These are phyloP conservation scores for Brachyalestes nurse DNA, from an alignment of 2,797 vertebrate genomes.

Conservation along the genomic window DNA sequence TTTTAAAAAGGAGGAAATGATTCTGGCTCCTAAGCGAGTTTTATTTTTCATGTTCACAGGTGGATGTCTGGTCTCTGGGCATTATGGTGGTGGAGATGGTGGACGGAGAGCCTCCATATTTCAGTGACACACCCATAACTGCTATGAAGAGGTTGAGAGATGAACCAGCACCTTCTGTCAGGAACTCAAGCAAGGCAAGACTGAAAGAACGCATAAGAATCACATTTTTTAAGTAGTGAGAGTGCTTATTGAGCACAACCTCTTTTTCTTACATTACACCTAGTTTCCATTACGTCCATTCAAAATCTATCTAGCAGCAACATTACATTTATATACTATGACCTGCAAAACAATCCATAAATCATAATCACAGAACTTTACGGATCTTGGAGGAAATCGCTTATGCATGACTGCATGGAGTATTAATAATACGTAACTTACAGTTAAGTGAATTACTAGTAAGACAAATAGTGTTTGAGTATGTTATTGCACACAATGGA, in stretches of 20 bases:
- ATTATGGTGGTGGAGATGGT: slow-evolving; percentile 95
- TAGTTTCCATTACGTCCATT: not conserved
- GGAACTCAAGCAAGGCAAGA: slow-evolving; percentile 85
- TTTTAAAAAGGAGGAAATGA: not conserved
- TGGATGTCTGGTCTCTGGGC: slow-evolving; percentile 90
- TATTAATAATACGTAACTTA: too few species aligned
- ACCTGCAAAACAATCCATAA: too few species aligned
- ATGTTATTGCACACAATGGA: too few species aligned
- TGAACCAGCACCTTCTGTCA: slow-evolving; percentile 84
- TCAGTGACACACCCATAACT: slow-evolving; percentile 87
- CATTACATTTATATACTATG: not conserved
- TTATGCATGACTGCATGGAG: too few species aligned
- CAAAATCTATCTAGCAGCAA: not conserved
- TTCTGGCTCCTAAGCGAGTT: not conserved
- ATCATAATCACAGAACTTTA: too few species aligned
- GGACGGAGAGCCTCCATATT: slow-evolving; percentile 89
- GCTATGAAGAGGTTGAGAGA: slow-evolving; percentile 95
- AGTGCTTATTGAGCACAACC: too few species aligned
- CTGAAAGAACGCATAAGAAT: not conserved
- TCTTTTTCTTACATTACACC: too few species aligned
- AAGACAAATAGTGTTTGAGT: too few species aligned
- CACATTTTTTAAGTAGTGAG: not conserved
- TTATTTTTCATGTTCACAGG: slow-evolving; percentile 67
- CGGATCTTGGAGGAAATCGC: too few species aligned
- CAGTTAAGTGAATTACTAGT: too few species aligned